Conservation (phyloP, 2,113 vertebrate species). For the Boulengeromyrus knoepffleri region DNA sequence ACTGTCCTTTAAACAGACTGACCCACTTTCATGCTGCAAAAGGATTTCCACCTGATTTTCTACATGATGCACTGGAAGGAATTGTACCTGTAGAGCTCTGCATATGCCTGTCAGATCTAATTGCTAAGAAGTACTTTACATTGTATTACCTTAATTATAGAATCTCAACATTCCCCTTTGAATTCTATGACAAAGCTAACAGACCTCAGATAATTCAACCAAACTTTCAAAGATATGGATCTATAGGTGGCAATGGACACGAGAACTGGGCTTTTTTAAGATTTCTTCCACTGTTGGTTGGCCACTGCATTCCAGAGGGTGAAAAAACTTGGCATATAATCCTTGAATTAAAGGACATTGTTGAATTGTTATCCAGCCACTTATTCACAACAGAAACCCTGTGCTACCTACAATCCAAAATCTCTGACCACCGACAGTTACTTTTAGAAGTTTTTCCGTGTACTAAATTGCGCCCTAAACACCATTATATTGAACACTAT, state of each 20-base stretch:
- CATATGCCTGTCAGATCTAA: slow-evolving; percentile 25
- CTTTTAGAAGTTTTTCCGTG: slow-evolving; percentile 28
- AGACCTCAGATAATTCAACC: slow-evolving; percentile 10
- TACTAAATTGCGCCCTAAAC: slow-evolving; percentile 18
- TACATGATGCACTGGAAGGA: slow-evolving; percentile 29
- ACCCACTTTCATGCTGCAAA: slow-evolving; percentile 16
- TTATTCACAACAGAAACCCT: slow-evolving; percentile 28
- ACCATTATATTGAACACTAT: slow-evolving; percentile 33
- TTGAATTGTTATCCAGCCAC: slow-evolving; percentile 19
- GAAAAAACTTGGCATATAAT: slow-evolving; percentile 20
- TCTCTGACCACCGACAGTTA: slow-evolving; percentile 32
- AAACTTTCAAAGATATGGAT: slow-evolving; percentile 16
- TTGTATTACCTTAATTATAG: slow-evolving; percentile 16
- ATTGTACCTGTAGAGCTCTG: slow-evolving; percentile 31
- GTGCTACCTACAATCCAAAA: slow-evolving; percentile 30
- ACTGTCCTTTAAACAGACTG: slow-evolving; percentile 24
- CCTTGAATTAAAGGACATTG: slow-evolving; percentile 34
- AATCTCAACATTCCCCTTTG: slow-evolving; percentile 13
- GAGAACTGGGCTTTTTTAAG: slow-evolving; percentile 16
- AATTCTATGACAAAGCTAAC: slow-evolving; percentile 24
- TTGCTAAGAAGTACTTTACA: slow-evolving; percentile 27
- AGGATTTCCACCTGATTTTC: slow-evolving; percentile 25
- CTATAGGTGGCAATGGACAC: slow-evolving; percentile 12
- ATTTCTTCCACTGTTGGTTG: slow-evolving; percentile 19
- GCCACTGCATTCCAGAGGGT: not conserved